These are phyloP conservation scores for Aethina tumida DNA, from an alignment of 1,140 invertebrate genomes.

Conservation along the genomic window DNA sequence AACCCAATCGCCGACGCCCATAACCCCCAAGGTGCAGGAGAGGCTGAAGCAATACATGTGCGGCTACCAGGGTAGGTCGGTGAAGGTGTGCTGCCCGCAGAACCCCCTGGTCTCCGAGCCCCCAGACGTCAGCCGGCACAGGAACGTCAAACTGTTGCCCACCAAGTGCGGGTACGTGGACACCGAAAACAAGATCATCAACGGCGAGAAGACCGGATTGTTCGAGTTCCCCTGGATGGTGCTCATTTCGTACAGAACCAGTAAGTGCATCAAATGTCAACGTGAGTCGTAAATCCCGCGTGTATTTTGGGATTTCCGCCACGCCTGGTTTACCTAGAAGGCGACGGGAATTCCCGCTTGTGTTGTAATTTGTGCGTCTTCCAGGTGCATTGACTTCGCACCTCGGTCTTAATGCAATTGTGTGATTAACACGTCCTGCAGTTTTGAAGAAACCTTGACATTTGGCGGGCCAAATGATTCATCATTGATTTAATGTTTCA, in stretches of 20 bases:
- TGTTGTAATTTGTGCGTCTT: no score
- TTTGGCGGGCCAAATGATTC: not conserved
- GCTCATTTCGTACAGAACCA: conserved; percentile 42
- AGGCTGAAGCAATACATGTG: conserved; percentile 37
- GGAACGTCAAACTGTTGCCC: conserved; percentile 41
- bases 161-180: conserved; percentile 34
- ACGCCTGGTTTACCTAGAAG: no score
- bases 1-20: conserved; percentile 26
- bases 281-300: no score
- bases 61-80: conserved; percentile 34
- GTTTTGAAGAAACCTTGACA: no score
- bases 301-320: no score
- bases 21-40: conserved; percentile 17
- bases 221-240: conserved; percentile 61
- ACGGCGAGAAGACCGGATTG: conserved; percentile 45
- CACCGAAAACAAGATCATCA: conserved; percentile 39
- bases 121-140: conserved; percentile 42
- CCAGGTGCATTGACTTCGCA: no score
- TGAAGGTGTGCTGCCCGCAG: conserved; percentile 42
- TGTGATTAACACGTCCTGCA: no score
- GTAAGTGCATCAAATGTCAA: no score
- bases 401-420: no score
- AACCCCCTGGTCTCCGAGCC: conserved; percentile 21
- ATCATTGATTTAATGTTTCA: conserved; percentile 22
- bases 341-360: no score